Conservation (phyloP, 2,113 vertebrate species). For the Eulacestoma nigropectus region DNA sequence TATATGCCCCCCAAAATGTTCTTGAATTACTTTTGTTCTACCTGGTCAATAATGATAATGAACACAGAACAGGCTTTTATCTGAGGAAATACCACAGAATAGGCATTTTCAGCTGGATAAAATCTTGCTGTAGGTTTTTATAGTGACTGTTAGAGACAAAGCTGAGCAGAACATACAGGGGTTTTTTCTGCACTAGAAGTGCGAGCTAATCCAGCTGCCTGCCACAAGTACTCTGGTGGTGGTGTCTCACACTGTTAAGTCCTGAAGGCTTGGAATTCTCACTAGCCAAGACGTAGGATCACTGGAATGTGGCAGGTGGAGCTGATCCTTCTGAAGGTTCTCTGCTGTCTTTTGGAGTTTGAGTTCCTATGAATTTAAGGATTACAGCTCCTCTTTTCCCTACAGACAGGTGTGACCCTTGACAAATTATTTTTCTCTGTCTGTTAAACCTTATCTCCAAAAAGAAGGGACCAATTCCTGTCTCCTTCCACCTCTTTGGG, state of each 20-base stretch:
- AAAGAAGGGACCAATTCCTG: background rate
- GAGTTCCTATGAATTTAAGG: background rate
- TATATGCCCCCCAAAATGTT: background rate
- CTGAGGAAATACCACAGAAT: background rate
- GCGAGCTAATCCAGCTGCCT: background rate
- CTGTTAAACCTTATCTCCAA: background rate
- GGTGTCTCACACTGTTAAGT: background rate
- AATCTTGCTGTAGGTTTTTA: background rate
- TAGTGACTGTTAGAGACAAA: background rate
- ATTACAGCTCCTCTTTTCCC: background rate
- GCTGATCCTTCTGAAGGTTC: background rate
- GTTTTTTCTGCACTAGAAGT: background rate
- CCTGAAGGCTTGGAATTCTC: background rate
- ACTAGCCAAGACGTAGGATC: background rate
- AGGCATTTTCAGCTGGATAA: background rate
- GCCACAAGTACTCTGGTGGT: background rate
- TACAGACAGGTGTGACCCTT: background rate
- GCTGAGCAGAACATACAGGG: fast-evolving
- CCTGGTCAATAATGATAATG: background rate
- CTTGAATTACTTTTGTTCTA: background rate
- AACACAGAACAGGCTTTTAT: background rate
- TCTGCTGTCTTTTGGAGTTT: background rate
- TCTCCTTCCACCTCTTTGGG: background rate
- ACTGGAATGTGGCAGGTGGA: background rate
- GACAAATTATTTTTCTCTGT: background rate